These are phyloP conservation scores for Xestia ashworthii DNA, from an alignment of 2,888 invertebrate species.

Conservation along the genomic window DNA sequence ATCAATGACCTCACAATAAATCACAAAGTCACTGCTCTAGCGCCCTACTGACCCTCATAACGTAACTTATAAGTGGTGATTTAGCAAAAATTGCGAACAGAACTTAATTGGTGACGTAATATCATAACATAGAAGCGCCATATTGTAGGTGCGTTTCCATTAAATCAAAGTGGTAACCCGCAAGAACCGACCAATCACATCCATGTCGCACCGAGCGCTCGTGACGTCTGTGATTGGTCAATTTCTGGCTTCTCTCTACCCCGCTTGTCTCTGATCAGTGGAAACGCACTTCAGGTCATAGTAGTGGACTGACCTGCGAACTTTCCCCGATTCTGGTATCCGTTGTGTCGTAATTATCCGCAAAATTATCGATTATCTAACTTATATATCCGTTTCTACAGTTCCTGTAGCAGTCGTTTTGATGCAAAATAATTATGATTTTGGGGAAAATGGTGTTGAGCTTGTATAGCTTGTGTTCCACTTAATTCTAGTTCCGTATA, in stretches of 20 bases:
- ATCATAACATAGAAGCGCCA: not conserved
- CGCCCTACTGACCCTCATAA: slow-evolving; percentile 32
- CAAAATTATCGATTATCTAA: slow-evolving; percentile 48
- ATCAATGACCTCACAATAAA: slow-evolving; percentile 8
- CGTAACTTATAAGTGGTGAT: slow-evolving; percentile 1
- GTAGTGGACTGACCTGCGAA: slow-evolving; percentile 18
- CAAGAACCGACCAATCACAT: not conserved
- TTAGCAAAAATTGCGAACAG: slow-evolving; percentile 20
- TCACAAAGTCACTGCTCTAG: slow-evolving; percentile 16
- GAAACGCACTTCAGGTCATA: not conserved
- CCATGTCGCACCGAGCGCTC: no score
- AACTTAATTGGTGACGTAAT: slow-evolving; percentile 27
- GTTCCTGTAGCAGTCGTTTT: not conserved
- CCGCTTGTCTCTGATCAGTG: not conserved
- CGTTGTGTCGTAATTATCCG: slow-evolving; percentile 38
- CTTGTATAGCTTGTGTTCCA: not conserved
- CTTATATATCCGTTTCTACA: slow-evolving; percentile 13
- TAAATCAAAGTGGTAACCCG: not conserved
- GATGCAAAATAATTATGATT: not conserved
- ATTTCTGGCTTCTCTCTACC: not conserved
- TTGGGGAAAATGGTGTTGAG: not conserved
- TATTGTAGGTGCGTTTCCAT: not conserved
- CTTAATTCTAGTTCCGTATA: not conserved
- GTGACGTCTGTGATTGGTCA: not conserved
- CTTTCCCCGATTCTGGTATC: slow-evolving; percentile 46